Percentiles rank a stretch among this genome's conserved stretches.
These are phyloP conservation scores for Rhyacophila evoluta DNA, from an alignment of 2,888 invertebrate species.

Conservation along the genomic window DNA sequence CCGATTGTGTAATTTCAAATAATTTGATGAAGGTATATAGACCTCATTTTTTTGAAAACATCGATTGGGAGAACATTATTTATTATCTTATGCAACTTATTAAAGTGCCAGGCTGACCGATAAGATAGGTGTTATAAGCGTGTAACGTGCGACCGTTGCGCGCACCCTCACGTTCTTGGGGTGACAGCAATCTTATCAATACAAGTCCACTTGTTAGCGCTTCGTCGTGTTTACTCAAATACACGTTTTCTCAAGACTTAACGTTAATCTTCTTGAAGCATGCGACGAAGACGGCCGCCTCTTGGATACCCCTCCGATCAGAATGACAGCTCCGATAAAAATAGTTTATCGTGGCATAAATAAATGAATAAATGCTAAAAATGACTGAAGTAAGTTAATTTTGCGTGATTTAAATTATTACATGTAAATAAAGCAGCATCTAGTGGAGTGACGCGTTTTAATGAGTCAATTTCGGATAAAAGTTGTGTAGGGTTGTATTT, in stretches of 20 bases:
- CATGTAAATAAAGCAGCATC: not conserved
- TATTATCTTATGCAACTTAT: slow-evolving; percentile 22
- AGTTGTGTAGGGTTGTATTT: slow-evolving; percentile 32
- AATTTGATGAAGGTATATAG: not conserved
- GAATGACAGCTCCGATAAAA: slow-evolving; percentile 7
- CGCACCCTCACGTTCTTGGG: slow-evolving; percentile 32
- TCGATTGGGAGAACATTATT: not conserved
- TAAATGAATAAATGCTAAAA: not conserved
- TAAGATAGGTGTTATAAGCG: slow-evolving; percentile 13
- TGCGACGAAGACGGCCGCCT: slow-evolving; percentile 16
- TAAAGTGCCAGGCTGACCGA: not conserved
- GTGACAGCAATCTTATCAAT: slow-evolving; percentile 46
- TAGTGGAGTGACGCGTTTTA: not conserved
- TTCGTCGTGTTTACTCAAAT: slow-evolving; percentile 14
- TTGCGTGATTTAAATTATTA: not conserved
- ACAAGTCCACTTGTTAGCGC: slow-evolving; percentile 23
- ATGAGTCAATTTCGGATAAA: slow-evolving; percentile 23
- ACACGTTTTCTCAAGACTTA: slow-evolving; percentile 3
- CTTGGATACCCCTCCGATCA: not conserved
- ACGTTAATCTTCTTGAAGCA: slow-evolving; percentile 12
- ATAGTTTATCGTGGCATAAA: not conserved
- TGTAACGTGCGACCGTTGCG: slow-evolving; percentile 42
- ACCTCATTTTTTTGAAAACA: not conserved
- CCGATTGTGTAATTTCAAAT: not conserved
- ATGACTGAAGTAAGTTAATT: slow-evolving; percentile 13